Evolutionary conservation across 2,888 invertebrate species (phyloP).

Genomic region (Gastracanthus pulcherrimus): DNA sequence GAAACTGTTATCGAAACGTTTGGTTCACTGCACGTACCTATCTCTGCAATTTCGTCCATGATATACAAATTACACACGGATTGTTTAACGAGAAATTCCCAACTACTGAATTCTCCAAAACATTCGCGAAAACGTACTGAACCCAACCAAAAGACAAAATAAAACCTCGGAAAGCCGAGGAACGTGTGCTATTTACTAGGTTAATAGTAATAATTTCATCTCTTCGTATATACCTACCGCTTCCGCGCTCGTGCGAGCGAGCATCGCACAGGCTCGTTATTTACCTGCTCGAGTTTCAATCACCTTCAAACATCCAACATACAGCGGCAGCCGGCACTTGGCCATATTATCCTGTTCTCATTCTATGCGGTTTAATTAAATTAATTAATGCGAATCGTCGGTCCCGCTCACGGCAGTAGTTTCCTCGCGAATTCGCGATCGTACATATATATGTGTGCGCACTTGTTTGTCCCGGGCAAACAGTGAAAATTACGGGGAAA

Average conservation of each 20-base stretch:
- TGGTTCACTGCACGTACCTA: not conserved
- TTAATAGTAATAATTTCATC: slow-evolving; percentile 53
- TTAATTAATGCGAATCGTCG: slow-evolving; percentile 56
- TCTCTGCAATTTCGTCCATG: not conserved
- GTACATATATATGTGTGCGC: not conserved
- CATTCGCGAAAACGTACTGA: not conserved
- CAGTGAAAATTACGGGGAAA: slow-evolving; percentile 63
- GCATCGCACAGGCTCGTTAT: slow-evolving; percentile 10
- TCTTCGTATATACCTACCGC: not conserved
- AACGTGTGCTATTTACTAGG: slow-evolving; percentile 47
- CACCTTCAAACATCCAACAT: slow-evolving; percentile 13
- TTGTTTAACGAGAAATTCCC: not conserved
- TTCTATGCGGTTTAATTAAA: slow-evolving; percentile 54
- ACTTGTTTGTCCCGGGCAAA: slow-evolving; percentile 40
- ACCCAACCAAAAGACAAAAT: not conserved
- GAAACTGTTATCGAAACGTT: not conserved
- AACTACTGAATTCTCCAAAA: not conserved
- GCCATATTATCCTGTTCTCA: not conserved
- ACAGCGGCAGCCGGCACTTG: not conserved
- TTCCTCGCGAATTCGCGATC: not conserved
- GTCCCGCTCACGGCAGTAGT: not conserved
- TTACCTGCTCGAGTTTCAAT: slow-evolving; percentile 53
- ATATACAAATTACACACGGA: not conserved
- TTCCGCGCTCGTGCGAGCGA: not conserved
- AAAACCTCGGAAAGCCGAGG: not conserved